Conservation (phyloP, 2,797 vertebrate species). For the Sternotherus odoratus region DNA sequence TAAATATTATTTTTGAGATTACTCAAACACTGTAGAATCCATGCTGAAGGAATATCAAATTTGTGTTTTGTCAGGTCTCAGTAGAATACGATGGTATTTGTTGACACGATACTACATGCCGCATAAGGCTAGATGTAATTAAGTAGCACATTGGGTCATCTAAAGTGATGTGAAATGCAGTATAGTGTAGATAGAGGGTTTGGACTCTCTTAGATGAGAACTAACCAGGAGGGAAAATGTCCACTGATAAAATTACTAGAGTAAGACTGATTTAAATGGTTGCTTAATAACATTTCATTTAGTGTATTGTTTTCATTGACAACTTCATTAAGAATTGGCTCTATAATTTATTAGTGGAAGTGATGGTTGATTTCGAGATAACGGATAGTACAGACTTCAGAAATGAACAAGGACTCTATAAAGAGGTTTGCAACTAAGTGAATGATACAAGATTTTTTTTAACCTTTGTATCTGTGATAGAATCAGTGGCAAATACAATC, state of each 20-base stretch:
- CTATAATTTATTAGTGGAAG: not conserved
- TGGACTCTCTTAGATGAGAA: not conserved
- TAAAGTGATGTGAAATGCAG: not conserved
- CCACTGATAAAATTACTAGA: not conserved
- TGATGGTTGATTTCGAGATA: conserved; percentile 17
- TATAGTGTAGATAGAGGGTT: not conserved
- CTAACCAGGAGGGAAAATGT: not conserved
- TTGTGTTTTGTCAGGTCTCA: conserved; percentile 1
- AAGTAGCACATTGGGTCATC: not conserved
- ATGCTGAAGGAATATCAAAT: not conserved
- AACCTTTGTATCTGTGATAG: not conserved
- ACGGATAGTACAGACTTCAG: not conserved
- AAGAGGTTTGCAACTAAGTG: conserved; percentile 29
- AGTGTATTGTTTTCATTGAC: not conserved
- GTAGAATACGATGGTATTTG: not conserved
- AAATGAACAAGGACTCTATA: conserved; percentile 27
- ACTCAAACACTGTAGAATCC: not conserved
- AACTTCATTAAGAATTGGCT: not conserved
- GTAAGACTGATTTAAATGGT: not conserved
- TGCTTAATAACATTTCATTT: conserved; percentile 15
- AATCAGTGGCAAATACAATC: not conserved
- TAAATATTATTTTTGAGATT: not conserved
- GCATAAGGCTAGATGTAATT: not conserved
- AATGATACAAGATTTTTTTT: not conserved
- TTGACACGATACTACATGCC: conserved; percentile 19